Evolutionary conservation across 2,113 vertebrate genomes (phyloP).

Genomic region (Zapornia atra): DNA sequence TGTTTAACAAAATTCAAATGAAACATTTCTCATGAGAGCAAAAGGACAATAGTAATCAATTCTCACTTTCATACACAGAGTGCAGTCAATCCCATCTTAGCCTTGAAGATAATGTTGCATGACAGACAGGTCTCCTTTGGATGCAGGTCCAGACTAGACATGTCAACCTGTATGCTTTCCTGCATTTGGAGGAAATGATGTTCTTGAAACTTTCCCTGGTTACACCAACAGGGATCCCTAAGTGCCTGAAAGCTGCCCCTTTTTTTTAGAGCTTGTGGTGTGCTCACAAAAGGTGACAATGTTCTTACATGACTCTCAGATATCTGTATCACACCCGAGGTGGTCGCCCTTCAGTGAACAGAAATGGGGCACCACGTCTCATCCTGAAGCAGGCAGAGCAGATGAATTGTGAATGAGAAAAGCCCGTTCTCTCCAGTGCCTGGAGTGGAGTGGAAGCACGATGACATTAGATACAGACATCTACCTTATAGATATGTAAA

Average conservation of each 20-base stretch:
- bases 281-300: neutral
- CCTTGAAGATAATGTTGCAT: neutral
- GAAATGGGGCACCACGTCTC: neutral
- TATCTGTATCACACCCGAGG: neutral
- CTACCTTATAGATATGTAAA: slow-evolving; percentile 15
- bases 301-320: neutral
- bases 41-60: slow-evolving; percentile 3
- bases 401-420: neutral
- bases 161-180: neutral
- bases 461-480: slow-evolving; percentile 9
- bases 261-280: neutral
- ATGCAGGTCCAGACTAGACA: neutral
- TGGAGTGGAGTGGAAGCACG: fast-evolving
- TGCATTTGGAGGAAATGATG: neutral
- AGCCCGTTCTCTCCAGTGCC: neutral
- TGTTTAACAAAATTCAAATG: slow-evolving; percentile 39
- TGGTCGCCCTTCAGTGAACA: neutral
- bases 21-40: neutral
- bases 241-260: neutral
- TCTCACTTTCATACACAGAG: neutral
- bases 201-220: neutral
- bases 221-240: neutral
- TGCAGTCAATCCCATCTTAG: neutral
- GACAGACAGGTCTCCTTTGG: neutral
- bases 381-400: neutral